These are phyloP conservation scores for Meiosimyza platycephala DNA, from an alignment of 2,888 invertebrate species.

Conservation along the genomic window DNA sequence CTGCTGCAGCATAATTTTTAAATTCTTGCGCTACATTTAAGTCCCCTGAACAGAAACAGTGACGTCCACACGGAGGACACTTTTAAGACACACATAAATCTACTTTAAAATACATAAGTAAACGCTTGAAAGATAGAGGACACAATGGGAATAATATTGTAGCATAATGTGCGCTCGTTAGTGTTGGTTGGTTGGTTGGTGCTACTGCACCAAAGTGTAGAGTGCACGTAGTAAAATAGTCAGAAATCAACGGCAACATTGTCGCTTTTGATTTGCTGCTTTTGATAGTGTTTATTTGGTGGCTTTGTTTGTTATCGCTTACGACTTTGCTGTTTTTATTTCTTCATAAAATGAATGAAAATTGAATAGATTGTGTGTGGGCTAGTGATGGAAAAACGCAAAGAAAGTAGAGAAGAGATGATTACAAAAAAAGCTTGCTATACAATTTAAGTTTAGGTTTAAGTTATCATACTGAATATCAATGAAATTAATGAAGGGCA, in stretches of 20 bases:
- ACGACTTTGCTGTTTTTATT: background rate
- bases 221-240: background rate
- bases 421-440: too few species aligned
- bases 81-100: slow-evolving; percentile 59
- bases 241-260: slow-evolving; percentile 30
- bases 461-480: too few species aligned
- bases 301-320: slow-evolving; percentile 1
- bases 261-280: slow-evolving; percentile 30
- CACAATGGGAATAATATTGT: slow-evolving; percentile 52
- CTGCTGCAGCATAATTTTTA: too few species aligned
- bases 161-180: slow-evolving; percentile 62
- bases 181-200: slow-evolving; percentile 41
- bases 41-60: too few species aligned
- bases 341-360: too few species aligned
- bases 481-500: too few species aligned
- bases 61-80: background rate
- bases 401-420: too few species aligned
- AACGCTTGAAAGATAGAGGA: slow-evolving; percentile 36
- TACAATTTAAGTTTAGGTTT: too few species aligned
- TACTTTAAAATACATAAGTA: slow-evolving; percentile 57
- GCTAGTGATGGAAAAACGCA: too few species aligned
- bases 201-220: slow-evolving; percentile 21
- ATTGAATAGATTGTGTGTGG: too few species aligned
- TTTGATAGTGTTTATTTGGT: background rate
- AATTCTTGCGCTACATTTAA: too few species aligned